Evolutionary conservation across 2,113 vertebrate genomes (phyloP).

Genomic region (Laticauda colubrina): DNA sequence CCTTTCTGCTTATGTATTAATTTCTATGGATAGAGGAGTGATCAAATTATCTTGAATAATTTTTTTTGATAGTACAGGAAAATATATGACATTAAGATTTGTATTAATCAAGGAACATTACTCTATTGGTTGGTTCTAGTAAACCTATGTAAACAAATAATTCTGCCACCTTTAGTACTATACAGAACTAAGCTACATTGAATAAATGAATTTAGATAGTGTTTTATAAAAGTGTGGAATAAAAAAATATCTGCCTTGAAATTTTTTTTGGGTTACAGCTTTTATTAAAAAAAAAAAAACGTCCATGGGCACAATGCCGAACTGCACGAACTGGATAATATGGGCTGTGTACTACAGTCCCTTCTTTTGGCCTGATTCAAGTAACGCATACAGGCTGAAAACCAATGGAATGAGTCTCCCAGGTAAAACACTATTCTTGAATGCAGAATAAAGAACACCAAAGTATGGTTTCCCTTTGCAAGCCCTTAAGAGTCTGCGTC

Average conservation of each 20-base stretch:
- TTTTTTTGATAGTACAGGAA: background rate
- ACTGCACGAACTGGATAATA: background rate
- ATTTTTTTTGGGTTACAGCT: background rate
- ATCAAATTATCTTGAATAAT: background rate
- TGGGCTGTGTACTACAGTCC: background rate
- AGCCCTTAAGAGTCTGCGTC: background rate
- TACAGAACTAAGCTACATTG: background rate
- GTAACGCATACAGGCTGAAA: background rate
- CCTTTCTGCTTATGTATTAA: background rate
- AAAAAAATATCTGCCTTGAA: background rate
- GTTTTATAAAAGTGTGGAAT: background rate
- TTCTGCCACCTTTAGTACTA: background rate
- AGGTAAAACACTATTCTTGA: background rate
- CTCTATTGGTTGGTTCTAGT: background rate
- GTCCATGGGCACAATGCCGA: background rate
- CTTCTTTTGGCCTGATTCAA: background rate
- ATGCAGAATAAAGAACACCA: background rate
- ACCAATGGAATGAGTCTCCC: background rate
- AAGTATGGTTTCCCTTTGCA: background rate
- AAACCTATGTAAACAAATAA: background rate
- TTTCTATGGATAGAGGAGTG: background rate
- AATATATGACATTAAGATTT: background rate
- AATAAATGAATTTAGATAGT: background rate
- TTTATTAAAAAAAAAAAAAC: background rate
- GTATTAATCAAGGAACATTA: background rate